phyloP scores from a whole-genome alignment of 2,113 vertebrate genomes.

The Hoplias malabaricus region DNA sequence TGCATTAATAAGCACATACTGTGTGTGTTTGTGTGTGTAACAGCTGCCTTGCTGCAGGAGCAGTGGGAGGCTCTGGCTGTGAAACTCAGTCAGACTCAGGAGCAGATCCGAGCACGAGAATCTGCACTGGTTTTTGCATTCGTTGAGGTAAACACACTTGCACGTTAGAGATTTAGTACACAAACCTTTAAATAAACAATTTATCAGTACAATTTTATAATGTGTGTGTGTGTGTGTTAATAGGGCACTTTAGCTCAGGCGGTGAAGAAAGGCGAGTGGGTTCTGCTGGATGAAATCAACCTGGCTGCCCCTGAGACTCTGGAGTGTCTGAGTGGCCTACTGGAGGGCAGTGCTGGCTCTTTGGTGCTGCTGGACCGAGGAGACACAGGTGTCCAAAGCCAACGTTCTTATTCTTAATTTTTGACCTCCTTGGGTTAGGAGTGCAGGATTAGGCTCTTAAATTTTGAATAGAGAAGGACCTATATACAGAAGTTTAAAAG shows the following conservation, averaged over 20 bases:
- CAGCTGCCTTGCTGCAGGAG: slow-evolving; percentile 82
- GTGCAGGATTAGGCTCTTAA: background rate
- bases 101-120: slow-evolving; percentile 93
- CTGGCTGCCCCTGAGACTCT: slow-evolving; percentile 93
- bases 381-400: slow-evolving; percentile 82
- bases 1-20: background rate
- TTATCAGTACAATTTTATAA: no score
- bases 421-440: background rate
- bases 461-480: no score
- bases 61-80: slow-evolving; percentile 89
- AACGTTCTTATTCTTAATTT: background rate
- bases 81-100: slow-evolving; percentile 87
- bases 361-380: slow-evolving; percentile 92
- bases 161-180: background rate
- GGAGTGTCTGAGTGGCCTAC: slow-evolving; percentile 92
- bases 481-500: no score
- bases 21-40: slow-evolving; percentile 41
- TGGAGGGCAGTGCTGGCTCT: slow-evolving; percentile 88
- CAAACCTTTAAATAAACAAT: no score
- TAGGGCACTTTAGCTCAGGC: slow-evolving; percentile 92
- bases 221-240: slow-evolving; percentile 39
- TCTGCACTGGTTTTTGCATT: slow-evolving; percentile 90
- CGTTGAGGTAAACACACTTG: slow-evolving; percentile 84
- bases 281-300: slow-evolving; percentile 97
- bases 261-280: slow-evolving; percentile 95